Conservation (phyloP, 2,888 invertebrate species). For the Sinhomidia bicolor region DNA sequence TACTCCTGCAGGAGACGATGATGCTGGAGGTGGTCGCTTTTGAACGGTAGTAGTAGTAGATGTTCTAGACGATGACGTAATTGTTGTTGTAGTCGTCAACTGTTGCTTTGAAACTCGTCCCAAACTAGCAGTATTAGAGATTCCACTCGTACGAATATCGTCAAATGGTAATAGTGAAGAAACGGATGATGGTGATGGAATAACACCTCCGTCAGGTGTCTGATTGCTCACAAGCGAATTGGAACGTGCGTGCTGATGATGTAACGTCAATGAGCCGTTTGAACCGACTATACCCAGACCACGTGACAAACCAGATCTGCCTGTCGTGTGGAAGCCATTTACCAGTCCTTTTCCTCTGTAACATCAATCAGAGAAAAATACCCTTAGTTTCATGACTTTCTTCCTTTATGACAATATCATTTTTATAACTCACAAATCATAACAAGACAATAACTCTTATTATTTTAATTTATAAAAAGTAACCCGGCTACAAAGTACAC, state of each 20-base stretch:
- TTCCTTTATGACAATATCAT: too few species aligned
- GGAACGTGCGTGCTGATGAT: slow-evolving; percentile 57
- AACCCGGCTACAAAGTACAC: too few species aligned
- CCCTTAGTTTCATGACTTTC: too few species aligned
- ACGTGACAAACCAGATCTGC: slow-evolving; percentile 63
- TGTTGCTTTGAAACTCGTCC: slow-evolving; percentile 65
- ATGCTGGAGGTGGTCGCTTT: slow-evolving; percentile 15
- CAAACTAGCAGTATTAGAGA: slow-evolving; percentile 68
- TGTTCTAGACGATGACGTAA: slow-evolving; percentile 61
- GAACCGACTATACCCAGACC: slow-evolving; percentile 60
- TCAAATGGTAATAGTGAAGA: slow-evolving; percentile 44
- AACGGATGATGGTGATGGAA: slow-evolving; percentile 41
- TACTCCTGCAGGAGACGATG: slow-evolving; percentile 2
- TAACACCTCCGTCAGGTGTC: slow-evolving; percentile 42
- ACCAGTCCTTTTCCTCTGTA: slow-evolving; percentile 68
- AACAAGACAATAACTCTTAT: too few species aligned
- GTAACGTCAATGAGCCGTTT: slow-evolving; percentile 59
- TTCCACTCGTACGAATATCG: neutral
- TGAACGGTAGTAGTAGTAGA: slow-evolving; percentile 66
- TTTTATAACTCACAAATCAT: too few species aligned
- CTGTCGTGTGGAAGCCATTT: slow-evolving; percentile 71
- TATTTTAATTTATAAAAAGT: too few species aligned
- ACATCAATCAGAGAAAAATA: too few species aligned
- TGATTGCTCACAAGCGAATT: slow-evolving; percentile 61
- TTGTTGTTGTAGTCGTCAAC: slow-evolving; percentile 67